Percentiles rank a stretch among this genome's conserved stretches.
phyloP scores from a whole-genome alignment of 2,797 vertebrate species.

The Hemitrygon akajei region DNA sequence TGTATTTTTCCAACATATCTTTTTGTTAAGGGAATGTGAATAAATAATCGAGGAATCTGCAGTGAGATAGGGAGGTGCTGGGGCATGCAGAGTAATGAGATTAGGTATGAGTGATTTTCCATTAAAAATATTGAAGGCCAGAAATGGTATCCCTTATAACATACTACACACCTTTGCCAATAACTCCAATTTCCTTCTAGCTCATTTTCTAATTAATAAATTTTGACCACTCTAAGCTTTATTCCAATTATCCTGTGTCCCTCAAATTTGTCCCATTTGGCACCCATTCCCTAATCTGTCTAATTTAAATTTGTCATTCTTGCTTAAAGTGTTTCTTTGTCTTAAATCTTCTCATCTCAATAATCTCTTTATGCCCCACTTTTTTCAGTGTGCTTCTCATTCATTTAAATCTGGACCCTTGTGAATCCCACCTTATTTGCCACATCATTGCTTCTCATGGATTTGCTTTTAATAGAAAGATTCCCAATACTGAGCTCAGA shows the following conservation, averaged over 20 bases:
- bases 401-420: background rate
- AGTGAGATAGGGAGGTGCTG: background rate
- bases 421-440: background rate
- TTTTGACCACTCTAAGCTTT: background rate
- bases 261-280: background rate
- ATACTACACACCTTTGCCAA: too few relatives aligned
- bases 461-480: background rate
- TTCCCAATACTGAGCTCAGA: background rate
- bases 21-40: constrained; percentile 2
- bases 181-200: background rate
- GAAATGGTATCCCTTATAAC: background rate
- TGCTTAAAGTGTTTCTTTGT: background rate
- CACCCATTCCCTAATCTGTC: background rate
- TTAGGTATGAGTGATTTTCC: background rate
- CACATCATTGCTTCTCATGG: background rate
- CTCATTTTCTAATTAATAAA: too few relatives aligned
- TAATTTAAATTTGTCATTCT: background rate
- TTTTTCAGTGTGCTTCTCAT: background rate
- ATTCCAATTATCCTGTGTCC: background rate
- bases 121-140: background rate
- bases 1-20: too few relatives aligned
- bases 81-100: background rate
- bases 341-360: background rate
- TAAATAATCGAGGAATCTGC: background rate
- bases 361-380: too few relatives aligned